phyloP scores from a whole-genome alignment of 2,888 invertebrate species.

The Trachelus iudaicus region DNA sequence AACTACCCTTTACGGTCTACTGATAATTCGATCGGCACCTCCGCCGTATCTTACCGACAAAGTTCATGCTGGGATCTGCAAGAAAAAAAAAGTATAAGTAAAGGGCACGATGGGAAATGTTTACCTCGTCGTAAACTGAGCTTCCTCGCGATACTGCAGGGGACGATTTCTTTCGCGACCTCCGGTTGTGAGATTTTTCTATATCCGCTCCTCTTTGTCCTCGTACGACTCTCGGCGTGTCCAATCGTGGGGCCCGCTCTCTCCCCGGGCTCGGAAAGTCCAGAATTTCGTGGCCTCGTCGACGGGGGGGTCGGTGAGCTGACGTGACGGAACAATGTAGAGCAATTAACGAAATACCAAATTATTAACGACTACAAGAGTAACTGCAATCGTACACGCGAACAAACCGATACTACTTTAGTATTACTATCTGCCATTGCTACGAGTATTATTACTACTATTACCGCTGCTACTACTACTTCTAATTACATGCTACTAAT shows the following conservation, averaged over 20 bases:
- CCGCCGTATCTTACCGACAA: not conserved
- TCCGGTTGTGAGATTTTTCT: not conserved
- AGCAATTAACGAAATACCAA: not conserved
- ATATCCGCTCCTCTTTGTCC: not conserved
- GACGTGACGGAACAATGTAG: not conserved
- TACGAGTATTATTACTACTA: not conserved
- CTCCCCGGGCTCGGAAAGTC: not conserved
- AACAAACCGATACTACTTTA: not conserved
- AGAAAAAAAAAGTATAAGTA: not conserved
- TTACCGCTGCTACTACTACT: constrained; percentile 2
- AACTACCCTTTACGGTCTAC: not conserved
- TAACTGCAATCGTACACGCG: not conserved
- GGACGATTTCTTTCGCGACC: not conserved
- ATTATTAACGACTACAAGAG: not conserved
- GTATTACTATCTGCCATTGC: not conserved
- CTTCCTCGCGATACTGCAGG: not conserved
- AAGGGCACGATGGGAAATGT: not conserved
- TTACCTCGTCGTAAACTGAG: not conserved
- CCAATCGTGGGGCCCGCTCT: not conserved
- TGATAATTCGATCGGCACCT: not conserved
- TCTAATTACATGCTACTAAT: not conserved
- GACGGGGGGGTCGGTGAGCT: not conserved
- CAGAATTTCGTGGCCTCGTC: not conserved
- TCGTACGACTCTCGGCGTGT: not conserved
- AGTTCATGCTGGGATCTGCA: not conserved